Percentiles rank a stretch among this genome's conserved stretches.
These are phyloP conservation scores for Phyllotreta cruciferae DNA, from an alignment of 2,888 invertebrate species.

Conservation along the genomic window DNA sequence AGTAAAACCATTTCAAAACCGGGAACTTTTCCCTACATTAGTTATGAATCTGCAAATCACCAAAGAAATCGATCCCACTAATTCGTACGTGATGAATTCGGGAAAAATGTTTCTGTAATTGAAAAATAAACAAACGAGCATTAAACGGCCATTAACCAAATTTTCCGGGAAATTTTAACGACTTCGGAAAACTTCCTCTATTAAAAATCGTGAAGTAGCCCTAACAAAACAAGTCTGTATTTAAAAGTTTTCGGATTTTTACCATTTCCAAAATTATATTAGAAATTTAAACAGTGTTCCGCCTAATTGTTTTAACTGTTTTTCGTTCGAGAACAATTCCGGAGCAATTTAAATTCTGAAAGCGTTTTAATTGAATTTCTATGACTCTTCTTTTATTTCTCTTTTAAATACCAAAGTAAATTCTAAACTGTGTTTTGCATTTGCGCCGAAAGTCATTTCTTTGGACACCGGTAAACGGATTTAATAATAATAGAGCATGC, in stretches of 20 bases:
- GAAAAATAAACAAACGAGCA: slow-evolving; percentile 12
- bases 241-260: slow-evolving; percentile 35
- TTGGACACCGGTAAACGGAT: slow-evolving; percentile 24
- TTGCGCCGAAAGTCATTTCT: slow-evolving; percentile 24
- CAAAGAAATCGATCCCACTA: too few relatives aligned
- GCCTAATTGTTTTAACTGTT: slow-evolving; percentile 32
- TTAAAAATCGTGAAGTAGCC: slow-evolving; percentile 43
- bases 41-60: too few relatives aligned
- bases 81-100: neutral
- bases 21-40: too few relatives aligned
- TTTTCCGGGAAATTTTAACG: slow-evolving; percentile 26
- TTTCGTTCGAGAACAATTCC: slow-evolving; percentile 38
- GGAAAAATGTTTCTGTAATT: slow-evolving; percentile 7
- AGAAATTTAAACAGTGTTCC: slow-evolving; percentile 38
- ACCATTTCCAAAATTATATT: slow-evolving; percentile 34
- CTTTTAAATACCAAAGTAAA: slow-evolving; percentile 6
- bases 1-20: too few relatives aligned
- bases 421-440: slow-evolving; percentile 27
- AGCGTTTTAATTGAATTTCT: slow-evolving; percentile 38
- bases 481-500: slow-evolving; percentile 31
- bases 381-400: slow-evolving; percentile 30
- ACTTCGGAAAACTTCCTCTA: slow-evolving; percentile 41
- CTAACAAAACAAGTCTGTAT: slow-evolving; percentile 32
- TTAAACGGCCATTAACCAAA: slow-evolving; percentile 31
- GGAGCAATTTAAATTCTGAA: slow-evolving; percentile 42